These are phyloP conservation scores for Chanos chanos DNA, from an alignment of 2,797 vertebrate genomes.

Conservation along the genomic window DNA sequence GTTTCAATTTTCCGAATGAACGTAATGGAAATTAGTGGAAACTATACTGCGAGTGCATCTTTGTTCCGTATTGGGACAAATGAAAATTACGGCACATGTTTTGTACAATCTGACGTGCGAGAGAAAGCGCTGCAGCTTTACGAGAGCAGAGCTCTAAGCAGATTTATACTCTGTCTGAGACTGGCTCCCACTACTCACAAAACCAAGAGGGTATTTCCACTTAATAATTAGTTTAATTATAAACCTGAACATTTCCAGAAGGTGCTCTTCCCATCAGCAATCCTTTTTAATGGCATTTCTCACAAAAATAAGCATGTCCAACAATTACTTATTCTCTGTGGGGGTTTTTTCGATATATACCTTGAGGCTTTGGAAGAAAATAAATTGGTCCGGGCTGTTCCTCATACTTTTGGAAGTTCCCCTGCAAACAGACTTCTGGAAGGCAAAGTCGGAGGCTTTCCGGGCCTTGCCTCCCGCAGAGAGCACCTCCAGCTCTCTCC, in stretches of 20 bases:
- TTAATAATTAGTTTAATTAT: conserved; percentile 37
- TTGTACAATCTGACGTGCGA: conserved; percentile 14
- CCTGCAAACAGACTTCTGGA: conserved; percentile 18
- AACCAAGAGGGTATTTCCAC: conserved; percentile 22
- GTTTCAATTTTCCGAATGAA: conserved; percentile 18
- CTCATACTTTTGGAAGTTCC: conserved; percentile 25
- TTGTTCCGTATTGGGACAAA: conserved; percentile 18
- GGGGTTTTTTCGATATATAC: conserved; percentile 16
- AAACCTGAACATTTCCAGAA: conserved; percentile 29
- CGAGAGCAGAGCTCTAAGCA: conserved; percentile 5
- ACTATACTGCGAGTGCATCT: conserved; percentile 9
- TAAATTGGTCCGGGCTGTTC: conserved; percentile 16
- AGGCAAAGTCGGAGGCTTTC: conserved; percentile 12
- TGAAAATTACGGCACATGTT: conserved; percentile 3
- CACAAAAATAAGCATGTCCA: conserved; percentile 11
- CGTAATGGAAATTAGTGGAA: conserved; percentile 3
- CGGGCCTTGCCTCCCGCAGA: conserved; percentile 18
- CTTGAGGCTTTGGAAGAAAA: conserved; percentile 18
- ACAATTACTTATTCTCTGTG: neutral
- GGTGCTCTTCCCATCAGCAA: conserved; percentile 22
- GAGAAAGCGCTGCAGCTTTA: conserved; percentile 28
- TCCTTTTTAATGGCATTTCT: conserved; percentile 15
- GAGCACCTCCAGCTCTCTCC: conserved; percentile 15
- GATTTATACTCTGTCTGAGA: neutral
- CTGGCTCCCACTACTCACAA: neutral